Evolutionary conservation across 2,888 invertebrate species (phyloP).

Genomic region (Calameuta filiformis): DNA sequence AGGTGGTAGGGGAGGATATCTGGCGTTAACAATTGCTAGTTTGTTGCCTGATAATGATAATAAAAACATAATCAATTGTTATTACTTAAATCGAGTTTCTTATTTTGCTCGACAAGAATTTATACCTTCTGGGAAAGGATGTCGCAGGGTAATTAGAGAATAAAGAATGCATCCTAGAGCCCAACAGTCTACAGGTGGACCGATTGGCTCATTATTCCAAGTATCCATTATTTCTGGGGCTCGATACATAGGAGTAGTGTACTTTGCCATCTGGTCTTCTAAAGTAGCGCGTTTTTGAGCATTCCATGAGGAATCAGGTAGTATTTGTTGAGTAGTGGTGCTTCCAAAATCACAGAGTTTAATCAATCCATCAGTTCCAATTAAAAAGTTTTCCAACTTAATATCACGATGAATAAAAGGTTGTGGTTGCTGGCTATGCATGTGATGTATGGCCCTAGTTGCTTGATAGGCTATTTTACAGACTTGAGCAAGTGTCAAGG

Average conservation of each 20-base stretch:
- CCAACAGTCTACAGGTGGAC: slow-evolving; percentile 94
- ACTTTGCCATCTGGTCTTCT: slow-evolving; percentile 89
- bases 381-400: slow-evolving; percentile 94
- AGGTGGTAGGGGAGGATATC: slow-evolving; percentile 85
- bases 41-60: slow-evolving; percentile 73
- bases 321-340: slow-evolving; percentile 83
- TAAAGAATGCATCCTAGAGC: slow-evolving; percentile 96
- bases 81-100: background rate
- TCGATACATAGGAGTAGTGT: slow-evolving; percentile 95
- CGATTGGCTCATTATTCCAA: slow-evolving; percentile 95
- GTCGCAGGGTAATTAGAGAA: slow-evolving; percentile 90
- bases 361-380: slow-evolving; percentile 85
- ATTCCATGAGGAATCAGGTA: slow-evolving; percentile 91
- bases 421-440: slow-evolving; percentile 88
- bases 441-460: slow-evolving; percentile 89
- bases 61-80: background rate
- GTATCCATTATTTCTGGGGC: slow-evolving; percentile 99
- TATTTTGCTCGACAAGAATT: background rate
- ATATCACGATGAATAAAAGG: slow-evolving; percentile 96
- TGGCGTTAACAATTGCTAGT: slow-evolving; percentile 95
- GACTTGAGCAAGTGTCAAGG: slow-evolving; percentile 77
- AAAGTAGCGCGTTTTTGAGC: slow-evolving; percentile 89
- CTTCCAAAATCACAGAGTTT: slow-evolving; percentile 99
- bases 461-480: slow-evolving; percentile 92
- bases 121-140: slow-evolving; percentile 94